phyloP scores from a whole-genome alignment of 1,140 invertebrate genomes.

The Drosophila busckii region DNA sequence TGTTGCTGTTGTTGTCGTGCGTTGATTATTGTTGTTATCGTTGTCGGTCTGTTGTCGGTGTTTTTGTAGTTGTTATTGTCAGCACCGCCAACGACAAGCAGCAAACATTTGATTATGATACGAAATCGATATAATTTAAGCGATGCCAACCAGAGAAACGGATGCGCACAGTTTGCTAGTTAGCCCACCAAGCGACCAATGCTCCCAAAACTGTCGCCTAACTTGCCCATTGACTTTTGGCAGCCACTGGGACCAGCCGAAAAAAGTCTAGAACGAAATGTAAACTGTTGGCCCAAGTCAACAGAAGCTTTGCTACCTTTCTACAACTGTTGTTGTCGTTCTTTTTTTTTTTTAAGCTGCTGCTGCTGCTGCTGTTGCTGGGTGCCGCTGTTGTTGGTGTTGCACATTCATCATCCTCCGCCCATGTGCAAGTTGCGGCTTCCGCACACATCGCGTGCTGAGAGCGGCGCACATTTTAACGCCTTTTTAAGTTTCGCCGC shows the following conservation, averaged over 20 bases:
- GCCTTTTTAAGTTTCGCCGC: slow-evolving; percentile 74
- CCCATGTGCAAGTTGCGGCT: slow-evolving; percentile 29
- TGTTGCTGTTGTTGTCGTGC: slow-evolving; percentile 47
- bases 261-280: slow-evolving; percentile 1
- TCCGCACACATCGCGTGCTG: slow-evolving; percentile 62
- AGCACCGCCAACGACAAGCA: slow-evolving; percentile 65
- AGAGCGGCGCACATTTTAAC: slow-evolving; percentile 71
- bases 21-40: slow-evolving; percentile 46
- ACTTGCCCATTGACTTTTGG: slow-evolving; percentile 31
- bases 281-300: slow-evolving; percentile 27
- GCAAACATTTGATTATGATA: slow-evolving; percentile 77
- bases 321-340: slow-evolving; percentile 1
- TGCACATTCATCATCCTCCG: slow-evolving; percentile 52
- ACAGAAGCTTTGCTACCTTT: slow-evolving; percentile 18
- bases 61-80: slow-evolving; percentile 73
- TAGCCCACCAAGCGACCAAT: not conserved
- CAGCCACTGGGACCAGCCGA: slow-evolving; percentile 13
- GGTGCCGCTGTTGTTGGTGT: slow-evolving; percentile 21
- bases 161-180: slow-evolving; percentile 24
- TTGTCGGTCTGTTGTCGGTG: slow-evolving; percentile 62
- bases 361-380: slow-evolving; percentile 10
- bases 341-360: slow-evolving; percentile 16
- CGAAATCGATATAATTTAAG: slow-evolving; percentile 78
- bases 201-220: slow-evolving; percentile 3
- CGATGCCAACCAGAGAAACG: slow-evolving; percentile 56